Evolutionary conservation across 2,113 vertebrate genomes (phyloP), one percentile per base, ranked within the genome.

Genomic region (Cynocephalus volans): DNA sequence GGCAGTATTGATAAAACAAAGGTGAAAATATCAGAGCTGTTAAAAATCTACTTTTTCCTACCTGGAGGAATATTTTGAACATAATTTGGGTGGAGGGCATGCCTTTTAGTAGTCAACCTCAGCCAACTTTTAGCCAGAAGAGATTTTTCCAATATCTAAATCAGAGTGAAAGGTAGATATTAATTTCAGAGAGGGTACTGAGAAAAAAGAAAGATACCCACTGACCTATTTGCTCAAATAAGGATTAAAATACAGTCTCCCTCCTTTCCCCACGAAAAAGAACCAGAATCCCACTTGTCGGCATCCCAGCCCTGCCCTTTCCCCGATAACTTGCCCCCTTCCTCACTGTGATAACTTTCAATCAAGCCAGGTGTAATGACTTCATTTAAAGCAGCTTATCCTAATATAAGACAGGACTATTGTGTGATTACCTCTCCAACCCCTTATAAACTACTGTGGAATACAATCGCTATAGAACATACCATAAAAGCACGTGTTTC

Each of bases 1-100:
- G 87, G 83, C 92, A 36, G 80, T 97, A 96, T 97, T 72, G 95
- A 98, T 97, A 97, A 97, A 97, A 96, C 90, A 93, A 94, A 97
- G 76, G 81, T 52, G 67, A 67, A 96, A 91, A 90, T 77, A 85
- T 64, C 93, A 96, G 88, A 58, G 87, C 90, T 88, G 48, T 93
- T 95, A 96, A 90, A 95, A 95, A 90, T 65, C 58, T 56, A 95
- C 92, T 73, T 93, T 97, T 88, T 95, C 90, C 82, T 64, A 90
- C 84, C 81, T 94, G 62, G 72, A 96, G 36, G 73, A 80, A 82
- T 56, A 82, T 85, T 89, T 33, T 54, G 2, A 45, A 85, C 14
- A 31, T 67, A 67, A 77, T 65, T 84, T 33, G 33, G 7, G 41
- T 41, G 58, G 45, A 1, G 28, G n/a, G 18, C 45, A 70, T 41